These are phyloP conservation scores for Rapana venosa DNA, from an alignment of 2,888 invertebrate genomes.

Conservation along the genomic window DNA sequence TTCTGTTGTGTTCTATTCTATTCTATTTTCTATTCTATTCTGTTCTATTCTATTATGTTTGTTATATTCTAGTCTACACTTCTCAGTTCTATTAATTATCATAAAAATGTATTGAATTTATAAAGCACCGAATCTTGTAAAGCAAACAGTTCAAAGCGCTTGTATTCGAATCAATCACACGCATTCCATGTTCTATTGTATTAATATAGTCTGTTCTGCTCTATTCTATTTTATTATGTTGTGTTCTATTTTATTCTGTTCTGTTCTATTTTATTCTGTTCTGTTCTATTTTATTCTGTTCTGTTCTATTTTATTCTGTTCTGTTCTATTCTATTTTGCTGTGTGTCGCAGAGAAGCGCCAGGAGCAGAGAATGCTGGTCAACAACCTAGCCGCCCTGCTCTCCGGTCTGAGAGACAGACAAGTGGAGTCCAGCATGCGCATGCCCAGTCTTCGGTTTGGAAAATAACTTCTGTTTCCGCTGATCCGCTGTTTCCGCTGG, in stretches of 20 bases:
- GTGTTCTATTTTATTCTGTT: not conserved
- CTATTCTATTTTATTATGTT: not conserved
- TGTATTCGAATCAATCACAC: too few species aligned
- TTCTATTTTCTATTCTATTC: not conserved
- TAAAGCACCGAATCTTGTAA: too few species aligned
- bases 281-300: not conserved
- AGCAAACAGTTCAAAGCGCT: too few species aligned
- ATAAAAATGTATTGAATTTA: too few species aligned
- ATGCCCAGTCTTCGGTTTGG: slow-evolving; percentile 58
- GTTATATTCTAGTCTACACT: too few species aligned
- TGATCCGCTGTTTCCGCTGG: too few species aligned
- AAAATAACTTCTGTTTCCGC: slow-evolving; percentile 37
- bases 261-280: not conserved
- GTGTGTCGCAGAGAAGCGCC: slow-evolving; percentile 39
- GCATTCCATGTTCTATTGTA: too few species aligned
- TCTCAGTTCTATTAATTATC: too few species aligned
- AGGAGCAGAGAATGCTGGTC: slow-evolving; percentile 46
- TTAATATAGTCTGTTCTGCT: not conserved
- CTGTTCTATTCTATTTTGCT: not conserved
- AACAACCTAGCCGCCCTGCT: slow-evolving; percentile 54
- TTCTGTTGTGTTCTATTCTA: not conserved
- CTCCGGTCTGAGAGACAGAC: slow-evolving; percentile 48
- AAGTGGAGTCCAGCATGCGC: slow-evolving; percentile 51
- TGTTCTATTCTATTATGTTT: not conserved
- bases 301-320: not conserved